Conservation (phyloP, 2,113 vertebrate species). For the Corythoichthys intestinalis region DNA sequence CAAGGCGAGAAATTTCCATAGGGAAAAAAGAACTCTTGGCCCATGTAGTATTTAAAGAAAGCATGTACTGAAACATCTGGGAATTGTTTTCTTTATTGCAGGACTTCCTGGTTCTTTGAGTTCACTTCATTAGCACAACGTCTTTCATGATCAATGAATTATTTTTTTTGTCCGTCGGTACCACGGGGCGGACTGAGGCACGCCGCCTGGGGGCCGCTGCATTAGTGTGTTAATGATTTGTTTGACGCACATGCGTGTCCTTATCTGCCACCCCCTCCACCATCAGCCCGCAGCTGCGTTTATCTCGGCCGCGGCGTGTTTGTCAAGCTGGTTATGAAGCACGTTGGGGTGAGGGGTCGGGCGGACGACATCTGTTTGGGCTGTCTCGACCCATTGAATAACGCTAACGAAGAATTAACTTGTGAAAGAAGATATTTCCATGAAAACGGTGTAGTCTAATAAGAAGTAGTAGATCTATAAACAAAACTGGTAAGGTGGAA, state of each 20-base stretch:
- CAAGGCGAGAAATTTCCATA: too few relatives aligned
- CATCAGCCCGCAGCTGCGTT: conserved; percentile 30
- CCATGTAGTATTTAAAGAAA: too few relatives aligned
- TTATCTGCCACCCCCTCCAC: conserved; percentile 40
- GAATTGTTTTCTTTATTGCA: background rate
- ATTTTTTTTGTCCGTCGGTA: background rate
- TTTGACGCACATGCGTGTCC: conserved; percentile 7
- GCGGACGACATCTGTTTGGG: conserved; percentile 24
- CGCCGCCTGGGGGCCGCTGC: too few relatives aligned
- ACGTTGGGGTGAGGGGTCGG: background rate
- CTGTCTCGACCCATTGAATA: conserved; percentile 66
- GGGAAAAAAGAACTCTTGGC: too few relatives aligned
- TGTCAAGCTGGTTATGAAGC: background rate
- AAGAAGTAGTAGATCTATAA: too few relatives aligned
- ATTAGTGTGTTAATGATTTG: background rate
- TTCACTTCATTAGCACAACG: background rate
- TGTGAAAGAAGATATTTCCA: too few relatives aligned
- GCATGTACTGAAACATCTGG: too few relatives aligned
- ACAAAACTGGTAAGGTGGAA: too few relatives aligned
- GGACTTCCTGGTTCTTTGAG: background rate
- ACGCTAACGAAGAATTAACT: too few relatives aligned
- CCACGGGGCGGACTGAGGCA: background rate
- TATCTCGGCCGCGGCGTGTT: conserved; percentile 21
- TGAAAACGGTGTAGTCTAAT: too few relatives aligned
- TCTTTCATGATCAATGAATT: background rate